These are phyloP conservation scores for Lethenteron camtschaticum DNA, from an alignment of 2,113 vertebrate genomes.

Conservation along the genomic window DNA sequence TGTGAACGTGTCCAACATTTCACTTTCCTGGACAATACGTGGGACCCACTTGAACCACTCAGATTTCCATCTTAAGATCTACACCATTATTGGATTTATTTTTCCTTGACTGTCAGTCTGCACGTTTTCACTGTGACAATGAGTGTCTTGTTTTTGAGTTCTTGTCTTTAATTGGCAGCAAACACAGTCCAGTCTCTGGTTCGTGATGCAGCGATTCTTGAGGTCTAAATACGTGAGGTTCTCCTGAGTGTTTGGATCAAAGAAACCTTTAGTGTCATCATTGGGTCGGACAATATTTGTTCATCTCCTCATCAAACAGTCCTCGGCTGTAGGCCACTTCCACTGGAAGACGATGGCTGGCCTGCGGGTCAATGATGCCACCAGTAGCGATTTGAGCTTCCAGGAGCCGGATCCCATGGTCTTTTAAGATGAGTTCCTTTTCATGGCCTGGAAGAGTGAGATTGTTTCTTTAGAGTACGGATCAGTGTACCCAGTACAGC, in stretches of 20 bases:
- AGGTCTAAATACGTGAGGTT: slow-evolving; percentile 33
- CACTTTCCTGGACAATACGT: too few species aligned
- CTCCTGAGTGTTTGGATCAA: slow-evolving; percentile 30
- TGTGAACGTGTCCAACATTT: not conserved
- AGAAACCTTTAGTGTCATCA: slow-evolving; percentile 33
- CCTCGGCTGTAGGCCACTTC: slow-evolving; percentile 22
- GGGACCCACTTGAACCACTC: too few species aligned
- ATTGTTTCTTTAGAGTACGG: slow-evolving; percentile 21
- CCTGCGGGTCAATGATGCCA: slow-evolving; percentile 21
- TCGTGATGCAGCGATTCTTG: slow-evolving; percentile 25
- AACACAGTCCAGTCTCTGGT: slow-evolving; percentile 19
- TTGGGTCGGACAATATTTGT: slow-evolving; percentile 12
- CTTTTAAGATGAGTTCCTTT: slow-evolving; percentile 23
- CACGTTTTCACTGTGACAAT: too few species aligned
- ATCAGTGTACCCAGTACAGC: slow-evolving; percentile 30
- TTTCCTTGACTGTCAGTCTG: not conserved
- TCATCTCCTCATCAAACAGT: slow-evolving; percentile 24
- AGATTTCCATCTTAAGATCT: too few species aligned
- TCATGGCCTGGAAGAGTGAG: slow-evolving; percentile 38
- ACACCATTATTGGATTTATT: too few species aligned
- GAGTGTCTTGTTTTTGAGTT: too few species aligned
- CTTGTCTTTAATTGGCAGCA: slow-evolving; percentile 25
- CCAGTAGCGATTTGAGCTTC: slow-evolving; percentile 34
- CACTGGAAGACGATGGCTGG: slow-evolving; percentile 20
- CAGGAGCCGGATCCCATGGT: slow-evolving; percentile 26